Evolutionary conservation across 2,797 vertebrate genomes (phyloP), one percentile per base, ranked within the genome.

Genomic region (Sebastes itinus): DNA sequence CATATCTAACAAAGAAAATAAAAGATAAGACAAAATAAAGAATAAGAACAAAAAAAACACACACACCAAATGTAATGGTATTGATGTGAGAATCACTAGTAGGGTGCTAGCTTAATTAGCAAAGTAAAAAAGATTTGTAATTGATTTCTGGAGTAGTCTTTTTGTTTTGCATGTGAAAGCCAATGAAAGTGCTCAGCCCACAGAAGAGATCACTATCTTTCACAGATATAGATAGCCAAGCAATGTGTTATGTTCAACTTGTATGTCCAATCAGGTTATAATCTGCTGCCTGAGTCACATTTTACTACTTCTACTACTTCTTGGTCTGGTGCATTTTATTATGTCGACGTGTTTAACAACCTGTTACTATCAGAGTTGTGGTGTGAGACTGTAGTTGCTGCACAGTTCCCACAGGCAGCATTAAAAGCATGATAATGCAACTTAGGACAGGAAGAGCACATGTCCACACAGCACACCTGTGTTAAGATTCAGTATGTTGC

Each of bases 361-460:
- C 75, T 87, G 82, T 89, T 83, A 79, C 73, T 63, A 4, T 63
- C 59, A 60, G 28, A 54, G 67, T 35, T 66, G 25, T 46, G 16
- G 13, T 56, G 63, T 25, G 28, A 79, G 28, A 69, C 22, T 58
- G 38, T 63, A 52, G 27, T 32, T 32, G 28, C 38, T 1, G 18
- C 79, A n/a, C 78, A 59, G 55, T 80, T 69, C 64, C 72, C 75
- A 61, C 64, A 42, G 38, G 38, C 38, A 62, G 52, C 11, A 32
- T 83, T 56, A 55, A 60, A 62, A 46, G 23, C 58, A 69, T 6
- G 55, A 46, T 77, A 33, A 77, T 42, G 30, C 28, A 67, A 63
- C 52, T 33, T 9, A n/a, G 68, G 22, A 49, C 23, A 27, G 68
- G 70, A 42, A 23, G 42, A 46, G 58, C 69, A 55, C 68, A 77